Evolutionary conservation across 2,113 vertebrate genomes (phyloP).

Genomic region (Dasyurus viverrinus): DNA sequence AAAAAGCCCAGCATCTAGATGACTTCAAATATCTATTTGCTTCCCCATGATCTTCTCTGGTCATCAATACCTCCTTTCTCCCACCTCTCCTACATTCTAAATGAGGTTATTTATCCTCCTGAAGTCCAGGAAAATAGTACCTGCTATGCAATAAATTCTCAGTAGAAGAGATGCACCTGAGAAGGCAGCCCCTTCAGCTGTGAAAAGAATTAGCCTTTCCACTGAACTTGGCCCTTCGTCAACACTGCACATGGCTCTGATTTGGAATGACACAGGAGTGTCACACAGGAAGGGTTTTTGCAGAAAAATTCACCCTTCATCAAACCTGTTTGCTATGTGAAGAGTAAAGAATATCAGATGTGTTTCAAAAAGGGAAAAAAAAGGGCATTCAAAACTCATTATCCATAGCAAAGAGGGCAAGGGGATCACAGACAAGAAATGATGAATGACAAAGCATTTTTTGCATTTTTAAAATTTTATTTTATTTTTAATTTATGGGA

Average conservation of each 20-base stretch:
- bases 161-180: not conserved
- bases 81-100: not conserved
- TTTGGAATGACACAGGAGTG: not conserved
- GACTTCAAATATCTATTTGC: not conserved
- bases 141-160: not conserved
- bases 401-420: conserved; percentile 9
- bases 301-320: conserved; percentile 27
- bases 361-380: conserved; percentile 13
- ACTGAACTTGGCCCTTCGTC: not conserved
- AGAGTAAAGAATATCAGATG: conserved; percentile 27
- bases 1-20: not conserved
- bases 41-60: not conserved
- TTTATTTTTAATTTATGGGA: too few species aligned
- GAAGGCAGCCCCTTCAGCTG: not conserved
- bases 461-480: too few species aligned
- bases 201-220: not conserved
- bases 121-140: not conserved
- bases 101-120: not conserved
- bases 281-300: conserved; percentile 29
- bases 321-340: conserved; percentile 3
- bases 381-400: conserved; percentile 1
- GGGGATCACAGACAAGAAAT: not conserved
- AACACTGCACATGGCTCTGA: not conserved
- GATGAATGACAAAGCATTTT: not conserved
- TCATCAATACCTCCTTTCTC: not conserved